Evolutionary conservation across 2,888 invertebrate genomes (phyloP).

Genomic region (Megastigmus dorsalis): DNA sequence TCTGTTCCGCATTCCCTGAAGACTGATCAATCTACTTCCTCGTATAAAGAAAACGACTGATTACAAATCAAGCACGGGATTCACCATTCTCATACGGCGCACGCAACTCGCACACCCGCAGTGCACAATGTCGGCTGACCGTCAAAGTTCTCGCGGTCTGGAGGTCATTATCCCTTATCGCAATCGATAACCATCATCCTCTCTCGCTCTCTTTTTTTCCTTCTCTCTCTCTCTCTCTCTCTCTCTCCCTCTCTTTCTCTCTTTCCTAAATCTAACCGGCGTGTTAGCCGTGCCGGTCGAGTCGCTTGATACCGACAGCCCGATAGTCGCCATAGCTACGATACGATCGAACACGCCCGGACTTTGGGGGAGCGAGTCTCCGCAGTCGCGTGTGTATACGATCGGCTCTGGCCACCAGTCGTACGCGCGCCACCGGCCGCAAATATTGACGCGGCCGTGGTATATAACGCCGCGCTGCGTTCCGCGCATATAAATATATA

Average conservation of each 20-base stretch:
- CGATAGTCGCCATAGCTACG: conserved; percentile 16
- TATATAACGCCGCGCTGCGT: too few species aligned
- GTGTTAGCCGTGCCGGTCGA: background rate
- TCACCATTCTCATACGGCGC: too few species aligned
- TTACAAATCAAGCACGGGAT: too few species aligned
- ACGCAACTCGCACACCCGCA: background rate
- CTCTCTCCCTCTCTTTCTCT: background rate
- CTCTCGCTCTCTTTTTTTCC: background rate
- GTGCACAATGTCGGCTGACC: conserved; percentile 6
- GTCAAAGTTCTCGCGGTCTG: conserved; percentile 35
- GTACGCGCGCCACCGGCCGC: conserved; percentile 24
- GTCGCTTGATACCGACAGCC: conserved; percentile 5
- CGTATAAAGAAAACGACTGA: too few species aligned
- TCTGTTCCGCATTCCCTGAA: too few species aligned
- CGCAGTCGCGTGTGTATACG: too few species aligned
- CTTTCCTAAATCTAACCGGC: background rate
- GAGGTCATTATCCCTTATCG: conserved; percentile 68
- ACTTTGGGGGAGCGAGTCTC: background rate
- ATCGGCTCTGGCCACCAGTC: too few species aligned
- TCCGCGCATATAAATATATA: too few species aligned
- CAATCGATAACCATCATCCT: conserved; percentile 61
- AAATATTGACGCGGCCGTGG: conserved; percentile 49
- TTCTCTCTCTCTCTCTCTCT: conserved; percentile 31
- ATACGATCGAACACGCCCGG: background rate
- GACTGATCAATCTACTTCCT: too few species aligned